Base-by-base conservation (phyloP, 1,140 invertebrate genomes). In the Steinernema feltiae region DNA sequence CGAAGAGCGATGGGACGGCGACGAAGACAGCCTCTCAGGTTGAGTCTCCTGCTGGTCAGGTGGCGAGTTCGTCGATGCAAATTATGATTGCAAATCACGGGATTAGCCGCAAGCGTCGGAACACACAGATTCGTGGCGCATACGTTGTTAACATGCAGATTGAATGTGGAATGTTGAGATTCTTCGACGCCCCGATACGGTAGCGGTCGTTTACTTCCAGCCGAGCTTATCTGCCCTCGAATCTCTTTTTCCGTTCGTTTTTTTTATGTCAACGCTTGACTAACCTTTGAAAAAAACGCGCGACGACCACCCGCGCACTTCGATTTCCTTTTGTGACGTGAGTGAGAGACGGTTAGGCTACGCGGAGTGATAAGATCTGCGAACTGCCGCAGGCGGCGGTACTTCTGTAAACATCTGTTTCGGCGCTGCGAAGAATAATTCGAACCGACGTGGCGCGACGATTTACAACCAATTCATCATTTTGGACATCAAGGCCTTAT, bases 381-480 rank as follows among this genome's bases (percentile, higher is more conserved):
- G 7, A 63, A 27, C 7, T 21, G 53, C 53, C 24, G 53, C 53
- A 3, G 12, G 53, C 12, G 12, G 24, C 24, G 53, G 53, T 27
- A 63, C 12, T 12, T 63, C 7, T 3, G 15, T 3, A 27, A 63
- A 63, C 53, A 63, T 63, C 24, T 63, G 53, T 63, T 63, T 63
- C 35, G 35, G 35, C 18, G n/a, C n/a, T n/a, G n/a, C n/a, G n/a
- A n/a, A n/a, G n/a, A 7, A 41, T 41, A 41, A 41, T 18, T 41
- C 35, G 18, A 41, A 18, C 18, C 35, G 35, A 41, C 35, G 35
- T 41, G 24, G 53, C 53, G 53, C 53, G 53, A 17, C 53, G 53
- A 63, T 63, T 63, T 63, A 63, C 53, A 27, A 63, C 15, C 53
- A 63, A 63, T 63, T 63, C 53, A 63, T 63, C 53, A 63, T 63